A percentile compares a stretch with the other conserved stretches of the same genome.
Evolutionary conservation across 2,888 invertebrate genomes (phyloP).

Genomic region (Euzetes globulus): DNA sequence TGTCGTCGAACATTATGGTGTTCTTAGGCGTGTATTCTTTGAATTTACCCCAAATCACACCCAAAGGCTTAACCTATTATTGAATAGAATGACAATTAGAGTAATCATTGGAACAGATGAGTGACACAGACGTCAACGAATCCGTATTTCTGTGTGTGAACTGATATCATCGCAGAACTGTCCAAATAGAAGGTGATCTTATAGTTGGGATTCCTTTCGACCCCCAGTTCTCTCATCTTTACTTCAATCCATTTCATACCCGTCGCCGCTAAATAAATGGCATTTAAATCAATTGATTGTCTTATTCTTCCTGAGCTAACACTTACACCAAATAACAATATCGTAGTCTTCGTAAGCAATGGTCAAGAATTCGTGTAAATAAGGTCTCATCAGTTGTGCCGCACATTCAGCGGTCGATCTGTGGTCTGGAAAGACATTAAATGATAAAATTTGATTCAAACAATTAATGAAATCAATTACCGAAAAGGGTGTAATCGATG

Average conservation of each 20-base stretch:
- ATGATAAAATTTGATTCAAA: not conserved
- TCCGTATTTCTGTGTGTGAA: slow-evolving; percentile 80
- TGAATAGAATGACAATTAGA: not conserved
- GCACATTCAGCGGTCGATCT: slow-evolving; percentile 82
- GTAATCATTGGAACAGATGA: slow-evolving; percentile 7
- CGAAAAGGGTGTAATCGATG: slow-evolving; percentile 93
- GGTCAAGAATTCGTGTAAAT: slow-evolving; percentile 84
- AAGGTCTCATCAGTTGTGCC: slow-evolving; percentile 85
- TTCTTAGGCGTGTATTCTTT: slow-evolving; percentile 79
- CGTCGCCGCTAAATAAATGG: slow-evolving; percentile 61
- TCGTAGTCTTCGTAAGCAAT: slow-evolving; percentile 82
- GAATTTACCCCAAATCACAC: slow-evolving; percentile 93
- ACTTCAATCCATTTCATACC: slow-evolving; percentile 98
- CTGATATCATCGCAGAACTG: slow-evolving; percentile 87
- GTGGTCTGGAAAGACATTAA: slow-evolving; percentile 56
- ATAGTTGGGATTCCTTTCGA: slow-evolving; percentile 69
- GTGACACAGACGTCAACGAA: slow-evolving; percentile 66
- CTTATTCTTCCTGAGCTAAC: not conserved
- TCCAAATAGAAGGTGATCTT: slow-evolving; percentile 89
- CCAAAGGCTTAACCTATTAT: slow-evolving; percentile 67
- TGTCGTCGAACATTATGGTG: slow-evolving; percentile 97
- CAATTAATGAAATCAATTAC: slow-evolving; percentile 43
- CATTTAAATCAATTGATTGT: not conserved
- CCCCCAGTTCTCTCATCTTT: slow-evolving; percentile 87
- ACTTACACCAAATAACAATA: slow-evolving; percentile 84